Evolutionary conservation across 2,797 vertebrate genomes (phyloP), one percentile per base, ranked within the genome.

Genomic region (Malacoraja senta): DNA sequence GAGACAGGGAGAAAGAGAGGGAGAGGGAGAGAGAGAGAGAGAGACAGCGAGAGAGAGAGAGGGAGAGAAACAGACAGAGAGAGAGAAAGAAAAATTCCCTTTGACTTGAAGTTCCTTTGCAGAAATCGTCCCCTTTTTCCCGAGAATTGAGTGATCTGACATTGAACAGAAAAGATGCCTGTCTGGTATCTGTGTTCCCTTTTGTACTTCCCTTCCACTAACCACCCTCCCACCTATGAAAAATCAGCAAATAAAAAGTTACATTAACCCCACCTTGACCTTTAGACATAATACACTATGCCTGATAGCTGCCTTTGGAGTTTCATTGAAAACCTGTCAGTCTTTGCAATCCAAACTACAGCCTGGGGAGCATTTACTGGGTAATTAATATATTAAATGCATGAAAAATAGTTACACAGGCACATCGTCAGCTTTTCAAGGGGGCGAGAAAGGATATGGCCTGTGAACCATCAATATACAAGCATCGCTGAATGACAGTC

Each of bases 351-450:
- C 97, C 97, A 97, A 97, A 99, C 98, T 97, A 98, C 97, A 98
- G 98, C 98, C 99, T 96, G 96, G 98, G 99, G 99, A 99, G 98
- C 98, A 98, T 99, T 99, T 99, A 99, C 97, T 68, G 93, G 97
- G 99, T 99, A 99, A 99, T 99, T 99, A 99, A 99, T 99, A 99
- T 99, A 99, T 99, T 99, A 99, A 99, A 99, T 98, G 98, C 98
- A 99, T 99, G 98, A 99, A 99, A 99, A 99, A 99, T 99, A 99
- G 98, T 99, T 99, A 98, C 97, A 98, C 97, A 98, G 98, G 95
- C 96, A 95, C 96, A 96, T 97, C 96, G 96, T 97, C 97, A 96
- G 97, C 96, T 96, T 96, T 96, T 97, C 96, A 94, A 95, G 95
- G 93, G 95, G 90, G 68, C 76, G 95, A 97, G 97, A 97, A 98